phyloP scores from a whole-genome alignment of 2,888 invertebrate species.

The Lottia gigantea region DNA sequence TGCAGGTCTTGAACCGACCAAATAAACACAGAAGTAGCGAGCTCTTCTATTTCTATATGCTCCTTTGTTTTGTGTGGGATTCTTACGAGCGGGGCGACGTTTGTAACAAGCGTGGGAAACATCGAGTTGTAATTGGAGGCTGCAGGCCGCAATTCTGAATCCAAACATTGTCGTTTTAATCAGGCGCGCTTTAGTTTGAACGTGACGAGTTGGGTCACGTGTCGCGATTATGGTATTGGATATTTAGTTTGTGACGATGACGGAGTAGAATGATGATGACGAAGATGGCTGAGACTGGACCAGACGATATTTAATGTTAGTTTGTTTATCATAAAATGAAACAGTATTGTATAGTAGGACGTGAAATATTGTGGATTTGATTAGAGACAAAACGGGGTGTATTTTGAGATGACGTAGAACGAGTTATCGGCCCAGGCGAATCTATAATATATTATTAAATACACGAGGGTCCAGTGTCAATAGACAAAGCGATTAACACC shows the following conservation, averaged over 20 bases:
- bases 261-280: background rate
- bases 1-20: background rate
- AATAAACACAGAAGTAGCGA: background rate
- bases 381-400: no score
- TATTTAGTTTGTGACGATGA: no score
- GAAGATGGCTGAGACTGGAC: background rate
- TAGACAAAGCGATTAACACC: background rate
- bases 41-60: background rate
- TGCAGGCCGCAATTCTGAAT: background rate
- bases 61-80: background rate
- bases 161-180: constrained; percentile 4
- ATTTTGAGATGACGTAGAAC: background rate
- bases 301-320: no score
- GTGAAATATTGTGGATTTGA: no score
- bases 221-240: background rate
- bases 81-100: background rate
- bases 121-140: background rate
- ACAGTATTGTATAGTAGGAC: background rate
- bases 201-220: constrained; percentile 3
- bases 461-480: background rate
- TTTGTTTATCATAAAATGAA: background rate
- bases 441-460: background rate
- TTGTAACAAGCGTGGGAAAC: constrained; percentile 4
- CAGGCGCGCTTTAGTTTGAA: background rate
- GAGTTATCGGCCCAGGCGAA: background rate